Percentiles rank a stretch among this genome's conserved stretches.
Conservation (phyloP, 2,888 invertebrate genomes). For the Pseudococcus jackbeardsleyi region DNA sequence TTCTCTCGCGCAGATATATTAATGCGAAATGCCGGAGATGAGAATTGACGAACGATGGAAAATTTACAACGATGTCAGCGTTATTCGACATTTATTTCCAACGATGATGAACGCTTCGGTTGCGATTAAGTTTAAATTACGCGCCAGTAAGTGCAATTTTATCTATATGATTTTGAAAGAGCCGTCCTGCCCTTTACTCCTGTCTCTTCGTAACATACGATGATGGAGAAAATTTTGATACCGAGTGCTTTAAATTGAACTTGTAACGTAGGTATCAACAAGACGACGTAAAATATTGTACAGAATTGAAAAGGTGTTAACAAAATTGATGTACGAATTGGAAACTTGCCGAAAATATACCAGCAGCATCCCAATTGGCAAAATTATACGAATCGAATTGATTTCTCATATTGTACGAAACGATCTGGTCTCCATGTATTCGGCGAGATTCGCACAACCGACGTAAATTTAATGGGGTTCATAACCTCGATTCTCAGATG, state of each 20-base stretch:
- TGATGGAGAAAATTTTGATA: not conserved
- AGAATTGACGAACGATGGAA: constrained; percentile 23
- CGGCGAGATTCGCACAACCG: not conserved
- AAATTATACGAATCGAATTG: not conserved
- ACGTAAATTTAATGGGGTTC: not conserved
- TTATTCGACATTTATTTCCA: constrained; percentile 22
- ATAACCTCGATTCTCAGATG: not conserved
- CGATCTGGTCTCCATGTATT: not conserved
- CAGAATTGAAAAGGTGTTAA: not conserved
- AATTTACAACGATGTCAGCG: constrained; percentile 25
- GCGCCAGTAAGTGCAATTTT: constrained; percentile 39
- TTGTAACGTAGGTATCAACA: not conserved
- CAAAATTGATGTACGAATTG: not conserved
- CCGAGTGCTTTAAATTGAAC: constrained; percentile 21
- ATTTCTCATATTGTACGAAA: not conserved
- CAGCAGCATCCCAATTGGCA: not conserved
- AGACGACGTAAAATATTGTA: not conserved
- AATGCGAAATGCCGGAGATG: not conserved
- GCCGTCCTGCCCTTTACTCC: not conserved
- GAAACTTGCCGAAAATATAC: not conserved
- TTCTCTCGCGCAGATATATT: not conserved
- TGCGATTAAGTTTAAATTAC: constrained; percentile 38
- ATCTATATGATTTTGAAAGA: not conserved
- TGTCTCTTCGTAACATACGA: not conserved
- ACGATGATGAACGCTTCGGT: constrained; percentile 12